phyloP scores from a whole-genome alignment of 2,797 vertebrate genomes.

The Tympanoctomys barrerae region DNA sequence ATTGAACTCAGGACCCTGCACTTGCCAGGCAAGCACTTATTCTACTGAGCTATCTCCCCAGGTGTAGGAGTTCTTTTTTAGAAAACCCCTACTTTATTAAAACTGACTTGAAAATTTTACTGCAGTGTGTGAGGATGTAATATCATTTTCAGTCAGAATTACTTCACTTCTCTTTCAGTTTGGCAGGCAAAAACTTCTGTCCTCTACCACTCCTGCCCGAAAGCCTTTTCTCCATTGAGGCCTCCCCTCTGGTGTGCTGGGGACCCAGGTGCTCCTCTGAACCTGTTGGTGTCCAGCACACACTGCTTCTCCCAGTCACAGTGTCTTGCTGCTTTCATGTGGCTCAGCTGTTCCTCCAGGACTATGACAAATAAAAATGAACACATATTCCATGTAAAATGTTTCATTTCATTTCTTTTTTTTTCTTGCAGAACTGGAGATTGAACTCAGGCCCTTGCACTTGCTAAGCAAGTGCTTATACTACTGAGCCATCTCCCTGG shows the following conservation, averaged over 20 bases:
- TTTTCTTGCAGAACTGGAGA: too few species aligned
- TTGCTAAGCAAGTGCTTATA: too few species aligned
- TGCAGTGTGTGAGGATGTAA: not conserved
- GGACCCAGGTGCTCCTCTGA: not conserved
- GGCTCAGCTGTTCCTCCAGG: not conserved
- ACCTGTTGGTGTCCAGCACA: not conserved
- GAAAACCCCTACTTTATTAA: too few species aligned
- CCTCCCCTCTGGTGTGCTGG: too few species aligned
- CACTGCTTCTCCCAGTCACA: fast-evolving
- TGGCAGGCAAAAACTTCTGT: not conserved
- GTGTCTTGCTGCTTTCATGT: not conserved
- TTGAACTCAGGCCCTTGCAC: too few species aligned
- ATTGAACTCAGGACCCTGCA: too few species aligned
- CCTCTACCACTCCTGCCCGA: not conserved
- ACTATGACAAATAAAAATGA: not conserved
- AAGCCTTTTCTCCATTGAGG: not conserved
- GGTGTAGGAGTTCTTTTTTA: too few species aligned
- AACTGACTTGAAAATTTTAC: too few species aligned
- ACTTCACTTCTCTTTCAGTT: not conserved
- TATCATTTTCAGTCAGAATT: not conserved
- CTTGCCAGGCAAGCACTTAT: too few species aligned
- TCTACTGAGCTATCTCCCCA: too few species aligned
- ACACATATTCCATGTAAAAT: not conserved
- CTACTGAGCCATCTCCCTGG: too few species aligned
- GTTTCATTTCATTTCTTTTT: too few species aligned